Evolutionary conservation across 2,888 invertebrate genomes (phyloP), one percentile per base, ranked within the genome.

Genomic region (Zeuzera pyrina): DNA sequence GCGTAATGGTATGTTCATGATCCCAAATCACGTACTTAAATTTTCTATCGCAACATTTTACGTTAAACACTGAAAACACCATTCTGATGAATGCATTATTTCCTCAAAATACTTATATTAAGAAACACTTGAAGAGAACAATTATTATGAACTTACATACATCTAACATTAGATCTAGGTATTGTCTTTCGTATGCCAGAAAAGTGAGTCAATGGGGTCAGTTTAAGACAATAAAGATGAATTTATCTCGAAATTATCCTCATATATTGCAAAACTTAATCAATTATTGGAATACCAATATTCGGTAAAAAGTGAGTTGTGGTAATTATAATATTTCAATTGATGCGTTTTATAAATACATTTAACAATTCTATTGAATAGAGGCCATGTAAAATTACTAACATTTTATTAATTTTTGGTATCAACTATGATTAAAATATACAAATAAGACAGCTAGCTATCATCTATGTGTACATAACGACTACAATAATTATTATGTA

Each of bases 141-240:
- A 73, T 77, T 74, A 77, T 71, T 67, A 78, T 73, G 76, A 72
- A 70, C 74, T 78, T 78, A 79, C 76, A 67, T 78, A 78, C 71
- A 58, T 59, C 81, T 81, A 83, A 81, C 68, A 69, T 81, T 84
- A 84, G 76, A 81, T 71, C 84, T 84, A 84, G 81, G 84, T 84
- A 84, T 84, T 84, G 84, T 84, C 84, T 83, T 84, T 84, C 77
- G 76, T 76, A 79, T 83, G 77, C 76, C 77, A 71, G 74, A 79
- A 66, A 69, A 57, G 63, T 71, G 70, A 72, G 70, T 48, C 45
- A 64, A 77, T 72, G 76, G 73, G 71, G 65, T 70, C 67, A 53
- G 51, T 55, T 53, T 42, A 58, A 52, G 49, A 64, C 48, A 53
- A 58, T 53, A 51, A 57, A 49, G 53, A 60, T 54, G 53, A 48